phyloP scores from a whole-genome alignment of 2,888 invertebrate species.

The Nasonia oneida region DNA sequence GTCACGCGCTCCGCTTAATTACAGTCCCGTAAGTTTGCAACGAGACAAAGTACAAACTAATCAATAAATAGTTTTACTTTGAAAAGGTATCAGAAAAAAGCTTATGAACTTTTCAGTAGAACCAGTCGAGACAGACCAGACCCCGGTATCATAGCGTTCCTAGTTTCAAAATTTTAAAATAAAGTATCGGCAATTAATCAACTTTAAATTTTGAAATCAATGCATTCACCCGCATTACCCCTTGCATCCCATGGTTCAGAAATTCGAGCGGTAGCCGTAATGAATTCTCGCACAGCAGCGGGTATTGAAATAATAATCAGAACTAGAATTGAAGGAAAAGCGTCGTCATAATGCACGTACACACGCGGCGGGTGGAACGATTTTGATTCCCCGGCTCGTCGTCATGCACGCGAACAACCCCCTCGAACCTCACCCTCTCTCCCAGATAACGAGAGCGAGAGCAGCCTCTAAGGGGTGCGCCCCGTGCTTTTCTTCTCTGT shows the following conservation, averaged over 20 bases:
- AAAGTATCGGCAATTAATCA: too few relatives aligned
- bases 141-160: not conserved
- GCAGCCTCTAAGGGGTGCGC: slow-evolving; percentile 37
- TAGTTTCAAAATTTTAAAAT: too few relatives aligned
- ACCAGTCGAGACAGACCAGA: not conserved
- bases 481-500: not conserved
- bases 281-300: not conserved
- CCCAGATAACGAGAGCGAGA: slow-evolving; percentile 38
- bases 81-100: too few relatives aligned
- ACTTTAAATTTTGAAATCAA: too few relatives aligned
- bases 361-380: not conserved
- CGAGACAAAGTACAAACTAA: not conserved
- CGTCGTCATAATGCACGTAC: not conserved
- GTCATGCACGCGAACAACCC: slow-evolving; percentile 27
- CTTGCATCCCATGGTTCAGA: not conserved
- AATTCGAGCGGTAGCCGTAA: not conserved
- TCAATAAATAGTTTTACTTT: too few relatives aligned
- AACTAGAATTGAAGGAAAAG: slow-evolving; percentile 13
- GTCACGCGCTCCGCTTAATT: slow-evolving; percentile 95
- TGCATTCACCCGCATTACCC: too few relatives aligned
- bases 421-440: not conserved
- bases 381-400: slow-evolving; percentile 17
- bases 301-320: slow-evolving; percentile 13
- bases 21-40: slow-evolving; percentile 90
- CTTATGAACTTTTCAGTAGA: not conserved